A percentile compares a stretch with the other conserved stretches of the same genome.
Conservation (phyloP, 2,888 invertebrate genomes). For the Ectemnius continuus region DNA sequence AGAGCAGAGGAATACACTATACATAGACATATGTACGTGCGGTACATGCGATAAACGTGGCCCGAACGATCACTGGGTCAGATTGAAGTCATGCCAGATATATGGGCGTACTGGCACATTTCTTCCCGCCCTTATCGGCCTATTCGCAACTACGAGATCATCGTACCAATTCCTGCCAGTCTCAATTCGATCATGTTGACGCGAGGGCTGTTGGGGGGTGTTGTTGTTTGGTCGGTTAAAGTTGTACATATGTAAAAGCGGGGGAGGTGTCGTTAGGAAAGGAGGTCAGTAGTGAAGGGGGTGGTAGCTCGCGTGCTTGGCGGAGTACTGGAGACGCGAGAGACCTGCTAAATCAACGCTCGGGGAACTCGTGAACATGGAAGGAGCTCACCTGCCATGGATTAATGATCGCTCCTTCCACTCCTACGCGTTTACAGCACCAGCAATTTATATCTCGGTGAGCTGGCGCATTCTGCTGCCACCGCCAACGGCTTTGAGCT, state of each 20-base stretch:
- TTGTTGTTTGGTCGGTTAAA: too few species aligned
- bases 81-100: constrained; percentile 55
- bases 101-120: too few species aligned
- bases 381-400: constrained; percentile 55
- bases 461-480: constrained; percentile 19
- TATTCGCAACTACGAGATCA: too few species aligned
- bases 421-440: constrained; percentile 56
- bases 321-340: constrained; percentile 33
- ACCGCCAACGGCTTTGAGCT: not conserved
- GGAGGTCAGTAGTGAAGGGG: constrained; percentile 29
- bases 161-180: too few species aligned
- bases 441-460: constrained; percentile 51
- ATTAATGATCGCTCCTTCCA: constrained; percentile 63
- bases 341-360: constrained; percentile 53
- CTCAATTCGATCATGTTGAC: too few species aligned
- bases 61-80: constrained; percentile 63
- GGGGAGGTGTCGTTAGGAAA: constrained; percentile 13
- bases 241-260: too few species aligned
- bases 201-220: too few species aligned
- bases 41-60: not conserved
- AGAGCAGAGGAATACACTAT: not conserved
- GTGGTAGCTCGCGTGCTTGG: constrained; percentile 56
- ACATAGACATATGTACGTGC: constrained; percentile 2
- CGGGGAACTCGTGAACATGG: constrained; percentile 46
- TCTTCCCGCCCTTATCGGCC: too few species aligned